These are phyloP conservation scores for Agrochola lota DNA, from an alignment of 2,888 invertebrate genomes.

Conservation along the genomic window DNA sequence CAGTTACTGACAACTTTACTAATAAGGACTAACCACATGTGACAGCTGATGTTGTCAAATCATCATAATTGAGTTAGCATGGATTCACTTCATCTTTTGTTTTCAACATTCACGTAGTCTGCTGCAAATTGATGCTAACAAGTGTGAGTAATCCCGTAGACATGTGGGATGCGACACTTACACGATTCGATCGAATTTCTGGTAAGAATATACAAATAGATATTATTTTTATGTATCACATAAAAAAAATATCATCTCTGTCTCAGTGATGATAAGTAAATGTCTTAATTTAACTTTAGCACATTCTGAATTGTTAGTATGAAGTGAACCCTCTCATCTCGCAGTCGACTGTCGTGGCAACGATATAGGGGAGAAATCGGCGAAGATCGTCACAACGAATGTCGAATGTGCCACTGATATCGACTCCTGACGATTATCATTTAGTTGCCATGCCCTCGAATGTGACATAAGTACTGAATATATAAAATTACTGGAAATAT, in stretches of 20 bases:
- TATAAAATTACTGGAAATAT: conserved; percentile 30
- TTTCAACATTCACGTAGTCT: background rate
- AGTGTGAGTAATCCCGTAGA: background rate
- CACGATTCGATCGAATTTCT: background rate
- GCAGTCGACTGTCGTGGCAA: background rate
- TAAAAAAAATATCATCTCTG: background rate
- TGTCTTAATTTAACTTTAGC: background rate
- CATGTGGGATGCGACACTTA: background rate
- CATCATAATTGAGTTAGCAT: background rate
- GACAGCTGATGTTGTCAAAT: background rate
- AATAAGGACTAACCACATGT: conserved; percentile 8
- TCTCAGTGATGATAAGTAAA: background rate
- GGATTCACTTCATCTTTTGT: background rate
- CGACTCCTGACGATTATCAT: background rate
- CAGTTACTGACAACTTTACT: conserved; percentile 4
- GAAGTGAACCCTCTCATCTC: background rate
- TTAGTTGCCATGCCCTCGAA: background rate
- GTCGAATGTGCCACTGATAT: background rate
- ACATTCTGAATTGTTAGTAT: background rate
- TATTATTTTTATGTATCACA: background rate
- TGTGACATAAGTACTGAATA: background rate
- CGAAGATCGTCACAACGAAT: background rate
- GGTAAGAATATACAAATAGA: background rate
- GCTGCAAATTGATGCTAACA: background rate
- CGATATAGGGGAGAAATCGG: background rate